Conservation (phyloP, 1,140 invertebrate genomes). For the Asbolus verrucosus region DNA sequence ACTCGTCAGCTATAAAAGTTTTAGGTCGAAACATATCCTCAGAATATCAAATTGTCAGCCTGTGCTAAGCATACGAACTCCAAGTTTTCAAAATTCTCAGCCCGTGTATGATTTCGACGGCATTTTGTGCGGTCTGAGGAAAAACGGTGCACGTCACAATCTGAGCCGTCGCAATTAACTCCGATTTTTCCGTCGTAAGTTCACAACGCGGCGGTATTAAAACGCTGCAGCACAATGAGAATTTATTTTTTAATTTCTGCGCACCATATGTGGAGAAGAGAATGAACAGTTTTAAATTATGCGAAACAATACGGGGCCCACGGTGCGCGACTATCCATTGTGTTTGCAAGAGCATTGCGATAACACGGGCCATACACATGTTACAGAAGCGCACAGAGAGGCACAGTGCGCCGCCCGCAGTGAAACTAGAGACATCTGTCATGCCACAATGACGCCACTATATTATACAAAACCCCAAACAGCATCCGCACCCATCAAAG, state of each 20-base stretch:
- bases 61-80: too few relatives aligned
- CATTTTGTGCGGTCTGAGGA: too few relatives aligned
- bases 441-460: slow-evolving; percentile 44
- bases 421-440: slow-evolving; percentile 46
- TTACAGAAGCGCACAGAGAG: slow-evolving; percentile 19
- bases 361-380: slow-evolving; percentile 30
- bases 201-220: too few relatives aligned
- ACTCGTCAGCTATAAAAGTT: too few relatives aligned
- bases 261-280: slow-evolving; percentile 27
- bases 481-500: slow-evolving; percentile 44
- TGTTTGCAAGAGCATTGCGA: slow-evolving; percentile 31
- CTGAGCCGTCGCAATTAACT: too few relatives aligned
- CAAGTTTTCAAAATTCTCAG: too few relatives aligned
- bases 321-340: slow-evolving; percentile 32
- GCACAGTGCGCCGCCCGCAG: slow-evolving; percentile 25
- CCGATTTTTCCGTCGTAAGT: too few relatives aligned
- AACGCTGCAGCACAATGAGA: slow-evolving; percentile 13
- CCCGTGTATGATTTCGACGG: too few relatives aligned
- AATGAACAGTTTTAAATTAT: slow-evolving; percentile 37
- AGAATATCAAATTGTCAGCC: too few relatives aligned
- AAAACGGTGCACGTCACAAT: too few relatives aligned
- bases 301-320: slow-evolving; percentile 17
- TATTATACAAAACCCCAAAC: slow-evolving; percentile 45
- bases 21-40: too few relatives aligned
- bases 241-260: slow-evolving; percentile 39